phyloP scores from a whole-genome alignment of 2,113 vertebrate genomes.

The Gymnogyps californianus region DNA sequence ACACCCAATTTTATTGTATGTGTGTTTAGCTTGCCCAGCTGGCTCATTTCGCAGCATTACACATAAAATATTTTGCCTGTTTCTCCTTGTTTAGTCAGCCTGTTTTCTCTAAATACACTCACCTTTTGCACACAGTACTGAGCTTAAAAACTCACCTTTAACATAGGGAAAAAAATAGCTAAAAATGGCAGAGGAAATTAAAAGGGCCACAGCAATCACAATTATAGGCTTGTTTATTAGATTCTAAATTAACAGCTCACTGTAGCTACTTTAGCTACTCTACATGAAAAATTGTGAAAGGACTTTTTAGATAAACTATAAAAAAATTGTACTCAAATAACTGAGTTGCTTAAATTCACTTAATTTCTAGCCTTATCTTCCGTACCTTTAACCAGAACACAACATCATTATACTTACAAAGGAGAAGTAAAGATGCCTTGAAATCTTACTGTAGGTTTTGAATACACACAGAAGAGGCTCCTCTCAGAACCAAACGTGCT shows the following conservation, averaged over 20 bases:
- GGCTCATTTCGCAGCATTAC: background rate
- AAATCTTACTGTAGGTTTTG: background rate
- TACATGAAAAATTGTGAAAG: background rate
- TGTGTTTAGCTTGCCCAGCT: background rate
- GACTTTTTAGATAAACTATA: background rate
- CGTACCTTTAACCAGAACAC: background rate
- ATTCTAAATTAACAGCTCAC: background rate
- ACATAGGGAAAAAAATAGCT: background rate
- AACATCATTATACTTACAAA: background rate
- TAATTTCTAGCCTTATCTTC: background rate
- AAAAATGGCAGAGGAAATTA: background rate
- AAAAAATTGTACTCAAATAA: background rate
- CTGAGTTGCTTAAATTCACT: background rate
- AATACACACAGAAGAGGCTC: background rate
- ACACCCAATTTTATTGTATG: background rate
- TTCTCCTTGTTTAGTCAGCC: background rate
- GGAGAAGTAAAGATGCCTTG: background rate
- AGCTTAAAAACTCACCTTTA: background rate
- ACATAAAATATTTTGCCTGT: background rate
- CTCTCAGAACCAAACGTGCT: fast-evolving
- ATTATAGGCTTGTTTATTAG: background rate
- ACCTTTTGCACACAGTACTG: background rate
- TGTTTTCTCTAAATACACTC: background rate
- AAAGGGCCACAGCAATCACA: background rate
- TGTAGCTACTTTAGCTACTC: background rate